These are phyloP conservation scores for Hybognathus amarus DNA, from an alignment of 2,797 vertebrate species.

Conservation along the genomic window DNA sequence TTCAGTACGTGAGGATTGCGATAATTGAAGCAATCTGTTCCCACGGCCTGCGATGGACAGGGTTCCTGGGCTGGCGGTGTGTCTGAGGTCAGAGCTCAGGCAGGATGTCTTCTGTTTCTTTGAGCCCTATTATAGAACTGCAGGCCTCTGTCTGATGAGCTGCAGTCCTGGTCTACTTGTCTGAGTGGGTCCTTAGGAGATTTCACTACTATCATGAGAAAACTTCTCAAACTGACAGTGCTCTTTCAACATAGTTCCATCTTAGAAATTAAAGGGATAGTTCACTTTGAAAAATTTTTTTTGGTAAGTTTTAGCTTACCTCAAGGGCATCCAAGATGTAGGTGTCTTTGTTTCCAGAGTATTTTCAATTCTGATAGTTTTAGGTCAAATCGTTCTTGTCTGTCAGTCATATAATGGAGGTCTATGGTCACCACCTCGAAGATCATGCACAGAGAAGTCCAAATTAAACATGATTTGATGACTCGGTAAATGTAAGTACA, in stretches of 20 bases:
- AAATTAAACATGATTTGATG: no score
- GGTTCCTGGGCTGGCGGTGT: slow-evolving; percentile 61
- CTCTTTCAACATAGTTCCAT: slow-evolving; percentile 18
- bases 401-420: no score
- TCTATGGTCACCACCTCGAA: no score
- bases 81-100: slow-evolving; percentile 76
- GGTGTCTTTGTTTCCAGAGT: no score
- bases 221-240: slow-evolving; percentile 23
- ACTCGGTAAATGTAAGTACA: no score
- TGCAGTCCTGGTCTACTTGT: slow-evolving; percentile 20
- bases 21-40: slow-evolving; percentile 82
- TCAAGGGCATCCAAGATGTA: no score
- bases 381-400: no score
- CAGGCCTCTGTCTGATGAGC: slow-evolving; percentile 56
- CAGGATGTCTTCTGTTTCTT: slow-evolving; percentile 73
- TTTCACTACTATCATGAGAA: slow-evolving; percentile 40
- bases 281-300: no score
- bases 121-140: slow-evolving; percentile 62
- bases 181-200: slow-evolving; percentile 46
- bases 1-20: slow-evolving; percentile 70
- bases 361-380: no score
- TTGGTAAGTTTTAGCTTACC: no score
- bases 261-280: background rate
- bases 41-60: slow-evolving; percentile 68
- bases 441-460: no score